Conservation (phyloP, 2,797 vertebrate species). For the Melanotaenia maccullochi region DNA sequence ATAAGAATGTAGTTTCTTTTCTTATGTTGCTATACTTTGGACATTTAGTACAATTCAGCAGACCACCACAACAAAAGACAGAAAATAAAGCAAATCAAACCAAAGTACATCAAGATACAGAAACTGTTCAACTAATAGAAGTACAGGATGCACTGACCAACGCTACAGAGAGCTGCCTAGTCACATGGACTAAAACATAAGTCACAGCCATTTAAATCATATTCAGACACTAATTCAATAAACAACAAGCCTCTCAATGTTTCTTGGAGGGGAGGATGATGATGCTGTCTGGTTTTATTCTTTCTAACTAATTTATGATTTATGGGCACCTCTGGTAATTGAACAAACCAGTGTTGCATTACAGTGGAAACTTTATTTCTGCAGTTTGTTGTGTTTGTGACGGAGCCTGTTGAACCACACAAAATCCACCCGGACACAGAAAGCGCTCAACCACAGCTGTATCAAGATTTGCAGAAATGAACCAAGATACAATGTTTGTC, state of each 20-base stretch:
- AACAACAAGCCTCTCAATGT: conserved; percentile 12
- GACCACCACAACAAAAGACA: neutral
- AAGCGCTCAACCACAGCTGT: neutral
- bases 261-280: neutral
- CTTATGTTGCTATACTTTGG: neutral
- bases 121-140: conserved; percentile 19
- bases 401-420: neutral
- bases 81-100: neutral
- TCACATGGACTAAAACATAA: conserved; percentile 2
- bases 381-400: conserved; percentile 15
- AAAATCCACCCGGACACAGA: conserved; percentile 31
- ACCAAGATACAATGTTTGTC: conserved; percentile 17
- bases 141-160: conserved; percentile 1
- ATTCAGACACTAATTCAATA: conserved; percentile 6
- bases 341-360: conserved; percentile 19
- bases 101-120: neutral
- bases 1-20: neutral
- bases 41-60: neutral
- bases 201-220: neutral
- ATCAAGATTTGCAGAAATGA: conserved; percentile 1
- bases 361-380: conserved; percentile 5
- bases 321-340: conserved; percentile 8
- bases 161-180: neutral
- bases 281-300: conserved; percentile 19
- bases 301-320: conserved; percentile 16